phyloP scores from a whole-genome alignment of 2,113 vertebrate species.

The Hippocampus mohnikei region DNA sequence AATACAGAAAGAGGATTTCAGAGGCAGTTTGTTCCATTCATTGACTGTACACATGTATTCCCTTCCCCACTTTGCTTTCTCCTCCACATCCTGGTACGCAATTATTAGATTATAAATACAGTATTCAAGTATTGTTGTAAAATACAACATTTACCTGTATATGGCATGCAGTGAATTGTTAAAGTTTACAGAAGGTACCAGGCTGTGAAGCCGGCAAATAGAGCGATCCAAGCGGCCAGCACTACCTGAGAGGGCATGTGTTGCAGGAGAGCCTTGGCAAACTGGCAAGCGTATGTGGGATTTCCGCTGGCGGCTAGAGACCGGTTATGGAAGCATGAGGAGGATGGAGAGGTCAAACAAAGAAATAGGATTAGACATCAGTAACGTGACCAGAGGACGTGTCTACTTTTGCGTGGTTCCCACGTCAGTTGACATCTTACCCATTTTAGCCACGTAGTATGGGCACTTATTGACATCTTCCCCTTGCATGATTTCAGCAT shows the following conservation, averaged over 20 bases:
- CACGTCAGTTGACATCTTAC: conserved; percentile 41
- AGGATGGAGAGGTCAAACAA: not conserved
- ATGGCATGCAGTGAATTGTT: not conserved
- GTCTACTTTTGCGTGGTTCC: too few relatives aligned
- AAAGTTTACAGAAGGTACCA: conserved; percentile 83
- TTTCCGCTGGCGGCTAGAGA: conserved; percentile 61
- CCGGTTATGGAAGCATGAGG: conserved; percentile 2
- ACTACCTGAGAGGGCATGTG: conserved; percentile 75
- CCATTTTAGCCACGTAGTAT: conserved; percentile 77
- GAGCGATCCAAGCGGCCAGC: conserved; percentile 72
- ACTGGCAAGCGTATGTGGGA: conserved; percentile 60
- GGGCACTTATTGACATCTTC: conserved; percentile 84
- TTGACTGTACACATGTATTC: too few relatives aligned
- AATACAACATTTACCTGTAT: too few relatives aligned
- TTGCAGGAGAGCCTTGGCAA: conserved; percentile 62
- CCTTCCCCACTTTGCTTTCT: too few relatives aligned
- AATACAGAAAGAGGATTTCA: too few relatives aligned
- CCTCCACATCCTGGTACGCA: too few relatives aligned
- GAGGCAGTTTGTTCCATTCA: too few relatives aligned
- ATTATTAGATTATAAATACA: too few relatives aligned
- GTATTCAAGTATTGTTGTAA: too few relatives aligned
- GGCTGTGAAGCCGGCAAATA: conserved; percentile 72
- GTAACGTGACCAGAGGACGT: not conserved
- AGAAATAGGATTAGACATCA: not conserved
- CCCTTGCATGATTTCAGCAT: conserved; percentile 59